Percentiles rank a stretch among this genome's conserved stretches.
Conservation (phyloP, 2,113 vertebrate species). For the Oreochromis niloticus region DNA sequence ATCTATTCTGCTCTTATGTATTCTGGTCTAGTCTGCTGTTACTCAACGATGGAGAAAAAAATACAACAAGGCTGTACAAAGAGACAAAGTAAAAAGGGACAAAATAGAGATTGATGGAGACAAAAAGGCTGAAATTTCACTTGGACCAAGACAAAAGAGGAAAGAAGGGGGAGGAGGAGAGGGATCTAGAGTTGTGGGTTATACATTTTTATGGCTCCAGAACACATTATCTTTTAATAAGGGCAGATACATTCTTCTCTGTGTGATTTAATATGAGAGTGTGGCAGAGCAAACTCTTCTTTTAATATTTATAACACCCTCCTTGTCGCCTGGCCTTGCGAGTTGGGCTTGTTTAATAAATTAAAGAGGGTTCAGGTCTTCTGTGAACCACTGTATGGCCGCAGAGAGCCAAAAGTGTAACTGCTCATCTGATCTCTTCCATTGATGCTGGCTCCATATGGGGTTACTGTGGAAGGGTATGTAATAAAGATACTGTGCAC, state of each 20-base stretch:
- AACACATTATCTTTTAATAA: slow-evolving; percentile 75
- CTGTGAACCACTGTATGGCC: slow-evolving; percentile 14
- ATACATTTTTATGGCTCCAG: slow-evolving; percentile 57
- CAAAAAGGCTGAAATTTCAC: slow-evolving; percentile 31
- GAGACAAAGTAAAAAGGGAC: not conserved
- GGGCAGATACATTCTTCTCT: slow-evolving; percentile 65
- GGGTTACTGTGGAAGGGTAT: not conserved
- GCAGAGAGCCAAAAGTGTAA: slow-evolving; percentile 5
- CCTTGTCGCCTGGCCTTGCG: slow-evolving; percentile 38
- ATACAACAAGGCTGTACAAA: not conserved
- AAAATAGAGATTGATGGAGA: slow-evolving; percentile 19
- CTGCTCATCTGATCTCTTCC: slow-evolving; percentile 7
- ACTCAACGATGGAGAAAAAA: not conserved
- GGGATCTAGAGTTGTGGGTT: slow-evolving; percentile 17
- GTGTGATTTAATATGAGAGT: slow-evolving; percentile 68
- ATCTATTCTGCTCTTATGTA: not conserved
- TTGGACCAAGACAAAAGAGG: not conserved
- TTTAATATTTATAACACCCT: slow-evolving; percentile 72
- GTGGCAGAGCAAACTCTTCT: slow-evolving; percentile 62
- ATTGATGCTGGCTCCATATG: not conserved
- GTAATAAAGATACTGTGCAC: not conserved
- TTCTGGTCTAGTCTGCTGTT: not conserved
- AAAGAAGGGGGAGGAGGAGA: not conserved
- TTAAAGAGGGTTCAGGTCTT: slow-evolving; percentile 50
- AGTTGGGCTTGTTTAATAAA: slow-evolving; percentile 63